phyloP scores from a whole-genome alignment of 1,140 invertebrate species.

The Ceratina japonica region DNA sequence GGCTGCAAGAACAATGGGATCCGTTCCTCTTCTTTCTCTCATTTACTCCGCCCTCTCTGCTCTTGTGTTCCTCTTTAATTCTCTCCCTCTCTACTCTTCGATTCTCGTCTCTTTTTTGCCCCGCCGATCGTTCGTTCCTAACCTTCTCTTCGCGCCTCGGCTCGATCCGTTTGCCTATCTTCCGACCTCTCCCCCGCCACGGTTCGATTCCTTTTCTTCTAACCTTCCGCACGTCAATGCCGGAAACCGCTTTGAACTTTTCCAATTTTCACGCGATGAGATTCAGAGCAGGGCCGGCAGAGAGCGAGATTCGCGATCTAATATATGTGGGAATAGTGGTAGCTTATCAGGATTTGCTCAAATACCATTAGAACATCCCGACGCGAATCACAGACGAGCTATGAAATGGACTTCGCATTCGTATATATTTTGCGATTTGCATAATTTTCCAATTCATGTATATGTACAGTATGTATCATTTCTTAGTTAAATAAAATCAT shows the following conservation, averaged over 20 bases:
- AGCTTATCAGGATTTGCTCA: conserved; percentile 37
- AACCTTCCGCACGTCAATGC: conserved; percentile 32
- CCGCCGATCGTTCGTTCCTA: conserved; percentile 15
- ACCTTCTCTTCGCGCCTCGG: conserved; percentile 6
- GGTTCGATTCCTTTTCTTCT: conserved; percentile 32
- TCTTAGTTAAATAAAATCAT: too few species aligned
- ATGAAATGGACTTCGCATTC: background rate
- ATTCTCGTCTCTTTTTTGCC: conserved; percentile 7
- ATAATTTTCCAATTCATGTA: too few species aligned
- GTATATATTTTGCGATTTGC: too few species aligned
- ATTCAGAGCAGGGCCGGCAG: conserved; percentile 40
- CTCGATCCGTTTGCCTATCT: conserved; percentile 5
- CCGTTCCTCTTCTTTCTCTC: conserved; percentile 22
- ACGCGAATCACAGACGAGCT: background rate
- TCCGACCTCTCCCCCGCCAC: background rate
- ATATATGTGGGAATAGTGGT: conserved; percentile 41
- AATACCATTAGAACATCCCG: conserved; percentile 18
- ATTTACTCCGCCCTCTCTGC: conserved; percentile 8
- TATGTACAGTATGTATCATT: too few species aligned
- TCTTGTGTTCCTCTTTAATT: conserved; percentile 3
- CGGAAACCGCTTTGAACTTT: conserved; percentile 61
- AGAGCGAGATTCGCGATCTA: conserved; percentile 48
- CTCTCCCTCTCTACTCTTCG: background rate
- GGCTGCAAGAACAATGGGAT: conserved; percentile 51
- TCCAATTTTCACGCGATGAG: conserved; percentile 64